phyloP scores from a whole-genome alignment of 2,797 vertebrate genomes.

The Nyctalus aviator region DNA sequence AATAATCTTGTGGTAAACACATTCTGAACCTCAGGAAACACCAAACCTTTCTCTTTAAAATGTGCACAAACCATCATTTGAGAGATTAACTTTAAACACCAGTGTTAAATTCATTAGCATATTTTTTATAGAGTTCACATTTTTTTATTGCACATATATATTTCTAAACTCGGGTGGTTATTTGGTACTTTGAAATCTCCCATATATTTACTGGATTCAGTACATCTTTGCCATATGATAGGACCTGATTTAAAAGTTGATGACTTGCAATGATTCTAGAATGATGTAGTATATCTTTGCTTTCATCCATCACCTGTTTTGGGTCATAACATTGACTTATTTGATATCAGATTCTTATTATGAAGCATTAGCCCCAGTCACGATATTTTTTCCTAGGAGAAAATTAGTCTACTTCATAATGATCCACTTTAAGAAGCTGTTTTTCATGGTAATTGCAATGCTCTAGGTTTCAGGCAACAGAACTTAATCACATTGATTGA shows the following conservation, averaged over 20 bases:
- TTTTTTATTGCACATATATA: background rate
- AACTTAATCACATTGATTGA: background rate
- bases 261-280: background rate
- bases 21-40: background rate
- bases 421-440: background rate
- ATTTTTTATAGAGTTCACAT: background rate
- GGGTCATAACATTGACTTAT: background rate
- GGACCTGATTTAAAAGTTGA: conserved; percentile 1
- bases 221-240: background rate
- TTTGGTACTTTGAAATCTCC: background rate
- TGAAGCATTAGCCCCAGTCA: background rate
- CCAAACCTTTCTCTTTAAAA: background rate
- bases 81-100: conserved; percentile 33
- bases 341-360: background rate
- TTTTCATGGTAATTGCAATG: background rate
- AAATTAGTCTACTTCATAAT: background rate
- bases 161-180: background rate
- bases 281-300: background rate
- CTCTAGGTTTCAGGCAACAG: conserved; percentile 27
- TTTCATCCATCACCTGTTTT: background rate
- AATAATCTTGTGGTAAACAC: background rate
- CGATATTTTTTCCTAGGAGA: conserved; percentile 22
- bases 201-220: background rate
- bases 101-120: background rate
- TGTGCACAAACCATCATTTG: background rate